Percentiles rank a stretch among this genome's conserved stretches.
Evolutionary conservation across 2,888 invertebrate genomes (phyloP).

Genomic region (Metopia argyrocephala): DNA sequence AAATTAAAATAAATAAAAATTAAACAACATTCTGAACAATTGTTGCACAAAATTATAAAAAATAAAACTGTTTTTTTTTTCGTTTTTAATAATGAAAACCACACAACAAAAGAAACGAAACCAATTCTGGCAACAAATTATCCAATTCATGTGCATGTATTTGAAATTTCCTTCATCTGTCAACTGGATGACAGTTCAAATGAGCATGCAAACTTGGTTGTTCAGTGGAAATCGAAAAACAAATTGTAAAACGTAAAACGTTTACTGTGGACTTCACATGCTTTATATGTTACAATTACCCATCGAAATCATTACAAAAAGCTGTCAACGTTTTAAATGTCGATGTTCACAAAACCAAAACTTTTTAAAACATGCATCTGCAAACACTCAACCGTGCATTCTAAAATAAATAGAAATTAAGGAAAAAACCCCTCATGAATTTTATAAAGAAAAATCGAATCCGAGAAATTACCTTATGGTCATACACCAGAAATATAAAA

Average conservation of each 20-base stretch:
- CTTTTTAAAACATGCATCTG: conserved; percentile 27
- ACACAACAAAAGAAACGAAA: conserved; percentile 58
- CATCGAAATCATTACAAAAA: conserved; percentile 60
- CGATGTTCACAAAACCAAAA: conserved; percentile 52
- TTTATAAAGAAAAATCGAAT: conserved; percentile 20
- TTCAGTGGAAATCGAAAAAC: conserved; percentile 18
- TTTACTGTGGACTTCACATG: conserved; percentile 6
- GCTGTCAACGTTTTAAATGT: conserved; percentile 63
- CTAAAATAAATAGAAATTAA: conserved; percentile 6
- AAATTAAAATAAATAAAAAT: neutral
- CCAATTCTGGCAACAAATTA: conserved; percentile 56
- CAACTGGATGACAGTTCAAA: conserved; percentile 61
- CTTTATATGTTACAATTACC: neutral
- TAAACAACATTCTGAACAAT: conserved; percentile 34
- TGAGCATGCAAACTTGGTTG: conserved; percentile 61
- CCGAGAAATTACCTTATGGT: conserved; percentile 51
- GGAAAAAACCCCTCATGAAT: conserved; percentile 40
- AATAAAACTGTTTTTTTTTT: no score
- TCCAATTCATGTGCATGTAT: conserved; percentile 53
- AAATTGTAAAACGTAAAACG: neutral
- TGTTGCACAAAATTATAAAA: conserved; percentile 15
- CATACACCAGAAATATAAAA: neutral
- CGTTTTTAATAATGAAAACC: neutral
- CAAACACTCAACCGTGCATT: neutral
- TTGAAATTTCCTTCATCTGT: conserved; percentile 63